Evolutionary conservation across 2,888 invertebrate species (phyloP), one percentile per base, ranked within the genome.

Genomic region (Entomobrya proxima): DNA sequence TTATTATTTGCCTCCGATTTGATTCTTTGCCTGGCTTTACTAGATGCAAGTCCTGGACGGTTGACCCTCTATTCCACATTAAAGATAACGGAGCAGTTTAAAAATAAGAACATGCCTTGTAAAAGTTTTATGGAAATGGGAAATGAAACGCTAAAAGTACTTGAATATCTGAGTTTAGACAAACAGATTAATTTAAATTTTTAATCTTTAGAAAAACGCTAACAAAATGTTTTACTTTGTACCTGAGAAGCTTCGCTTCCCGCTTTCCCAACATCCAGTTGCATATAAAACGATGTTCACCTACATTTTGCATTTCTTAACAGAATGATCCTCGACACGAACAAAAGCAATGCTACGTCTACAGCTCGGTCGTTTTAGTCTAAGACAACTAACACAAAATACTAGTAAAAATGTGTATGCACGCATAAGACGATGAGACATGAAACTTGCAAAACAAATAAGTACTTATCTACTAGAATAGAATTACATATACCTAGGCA

Each of bases 121-220:
- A 27, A 27, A 69, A 44, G 44, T 44, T 24, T 15, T 35, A 44
- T 44, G 18, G 4, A 24, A 2, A 21, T n/a, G 44, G 24, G 27
- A 44, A 44, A 27, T 44, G 69, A 44, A 44, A 44, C 44, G 27
- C 69, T 40, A 69, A 69, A 69, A 40, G 69, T 69, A 44, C n/a
- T 21, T n/a, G 7, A 27, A 44, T 44, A 21, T 69, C n/a, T n/a
- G n/a, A n/a, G n/a, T 40, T 24, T 9, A 69, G 6, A 27, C 44
- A 15, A 44, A 27, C 44, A 9, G 27, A 27, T 44, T 69, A 44
- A 44, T 69, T 69, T 69, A 44, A 69, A 69, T 69, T 44, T 69
- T 69, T 44, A 69, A 30, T 35, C 69, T 27, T 40, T n/a, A n/a
- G n/a, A n/a, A n/a, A n/a, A n/a, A n/a, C 67, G 15, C 4, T 27